A percentile compares a stretch with the other conserved stretches of the same genome.
Evolutionary conservation across 1,140 invertebrate genomes (phyloP).

Genomic region (Aphis craccivora): DNA sequence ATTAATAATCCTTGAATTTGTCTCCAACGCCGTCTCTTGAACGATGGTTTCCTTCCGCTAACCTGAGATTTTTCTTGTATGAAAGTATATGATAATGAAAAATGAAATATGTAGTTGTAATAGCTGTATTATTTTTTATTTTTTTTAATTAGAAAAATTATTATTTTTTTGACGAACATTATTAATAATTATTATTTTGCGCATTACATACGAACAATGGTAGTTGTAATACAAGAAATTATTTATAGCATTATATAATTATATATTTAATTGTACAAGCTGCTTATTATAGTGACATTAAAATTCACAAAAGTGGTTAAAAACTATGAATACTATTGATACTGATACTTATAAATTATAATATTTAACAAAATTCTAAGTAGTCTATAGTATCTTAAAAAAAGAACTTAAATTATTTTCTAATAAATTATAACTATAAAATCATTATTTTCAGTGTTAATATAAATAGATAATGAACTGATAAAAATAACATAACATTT

Average conservation of each 20-base stretch:
- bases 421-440: too few species aligned
- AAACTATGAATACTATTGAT: neutral
- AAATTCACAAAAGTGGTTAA: neutral
- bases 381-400: neutral
- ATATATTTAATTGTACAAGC: neutral
- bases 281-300: neutral
- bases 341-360: neutral
- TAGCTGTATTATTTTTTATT: neutral
- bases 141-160: neutral
- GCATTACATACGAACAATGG: neutral
- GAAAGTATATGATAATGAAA: neutral
- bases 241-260: neutral
- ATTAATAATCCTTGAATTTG: slow-evolving; percentile 34
- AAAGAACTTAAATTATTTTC: neutral
- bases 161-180: neutral
- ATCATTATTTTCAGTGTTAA: too few species aligned
- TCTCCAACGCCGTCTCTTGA: neutral
- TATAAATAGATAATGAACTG: neutral
- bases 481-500: neutral
- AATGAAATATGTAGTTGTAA: neutral
- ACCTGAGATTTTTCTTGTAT: neutral
- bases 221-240: neutral
- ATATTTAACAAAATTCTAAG: neutral
- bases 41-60: neutral
- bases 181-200: neutral